Evolutionary conservation across 2,113 vertebrate genomes (phyloP).

Genomic region (Thomomys bottae): DNA sequence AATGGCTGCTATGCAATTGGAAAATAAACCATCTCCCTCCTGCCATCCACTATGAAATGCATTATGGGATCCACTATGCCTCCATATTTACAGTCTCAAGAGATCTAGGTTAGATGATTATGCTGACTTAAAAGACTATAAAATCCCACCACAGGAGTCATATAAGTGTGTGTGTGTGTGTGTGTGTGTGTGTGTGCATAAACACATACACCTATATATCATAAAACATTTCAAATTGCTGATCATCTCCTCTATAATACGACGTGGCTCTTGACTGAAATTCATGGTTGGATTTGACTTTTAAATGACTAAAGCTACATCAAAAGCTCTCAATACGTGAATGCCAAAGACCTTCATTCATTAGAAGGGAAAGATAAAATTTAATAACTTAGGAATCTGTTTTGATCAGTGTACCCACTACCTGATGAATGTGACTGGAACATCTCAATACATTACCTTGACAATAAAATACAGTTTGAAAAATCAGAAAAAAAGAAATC

Average conservation of each 20-base stretch:
- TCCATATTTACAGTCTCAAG: not conserved
- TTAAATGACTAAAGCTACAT: slow-evolving; percentile 10
- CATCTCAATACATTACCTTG: too few relatives aligned
- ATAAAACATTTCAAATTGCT: not conserved
- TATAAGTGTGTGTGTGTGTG: too few relatives aligned
- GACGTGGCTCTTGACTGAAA: not conserved
- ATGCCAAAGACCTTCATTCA: not conserved
- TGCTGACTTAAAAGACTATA: not conserved
- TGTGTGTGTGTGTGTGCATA: too few relatives aligned
- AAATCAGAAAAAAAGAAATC: too few relatives aligned
- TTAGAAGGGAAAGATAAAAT: not conserved
- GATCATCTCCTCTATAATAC: not conserved
- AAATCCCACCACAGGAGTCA: not conserved
- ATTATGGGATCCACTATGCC: not conserved
- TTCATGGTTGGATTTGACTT: not conserved
- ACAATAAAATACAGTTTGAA: too few relatives aligned
- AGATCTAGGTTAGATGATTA: not conserved
- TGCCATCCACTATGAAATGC: not conserved
- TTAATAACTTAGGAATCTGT: slow-evolving; percentile 7
- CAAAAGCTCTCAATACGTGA: not conserved
- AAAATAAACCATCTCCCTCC: slow-evolving; percentile 1
- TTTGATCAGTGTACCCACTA: too few relatives aligned
- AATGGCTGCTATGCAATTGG: not conserved
- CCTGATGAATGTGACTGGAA: too few relatives aligned
- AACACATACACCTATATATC: not conserved